Evolutionary conservation across 2,113 vertebrate species (phyloP), one percentile per base, ranked within the genome.

Genomic region (Romanogobio albipinnatus): DNA sequence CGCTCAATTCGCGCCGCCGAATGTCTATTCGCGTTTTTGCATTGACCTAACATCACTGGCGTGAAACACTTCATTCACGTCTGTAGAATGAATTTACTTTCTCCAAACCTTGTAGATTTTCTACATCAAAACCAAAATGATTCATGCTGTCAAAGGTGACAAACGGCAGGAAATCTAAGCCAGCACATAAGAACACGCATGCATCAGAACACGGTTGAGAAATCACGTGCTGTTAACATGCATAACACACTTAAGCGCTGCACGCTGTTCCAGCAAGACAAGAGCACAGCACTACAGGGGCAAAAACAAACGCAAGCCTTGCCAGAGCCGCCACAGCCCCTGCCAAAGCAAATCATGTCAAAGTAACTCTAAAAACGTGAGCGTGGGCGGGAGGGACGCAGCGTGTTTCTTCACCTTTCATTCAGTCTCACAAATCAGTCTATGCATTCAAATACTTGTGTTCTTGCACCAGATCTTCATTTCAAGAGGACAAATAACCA

Each of bases 291-390:
- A 15, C 47, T 33, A 53, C 47, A 53, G 17, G 0, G 17, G 22
- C 19, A 43, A 43, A 56, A 39, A 77, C 49, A 68, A 24, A 14
- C 0, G 77, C 49, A 62, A 49, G 6, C 53, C 1, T 24, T 22
- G 43, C 47, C 75, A 39, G 36, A 24, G 56, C 33, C 47, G 59
- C 82, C 59, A 62, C 61, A 77, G 22, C 24, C 49, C 70, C 70
- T 86, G 76, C 66, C 76, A 36, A 80, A 29, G 53, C 33, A 19
- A 80, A 84, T 84, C 10, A 79, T 22, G 53, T 86, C 75, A 87
- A 33, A 59, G 49, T 9, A 17, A 9, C 36, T 82, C 73, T 36
- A 17, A 19, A 59, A 26, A 24, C 11, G 73, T 51, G 70, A n/a
- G n/a, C n/a, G n/a, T n/a, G n/a, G n/a, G 70, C 33, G 58, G 17